Conservation (phyloP, 2,888 invertebrate species). For the Epistrophe eligans region DNA sequence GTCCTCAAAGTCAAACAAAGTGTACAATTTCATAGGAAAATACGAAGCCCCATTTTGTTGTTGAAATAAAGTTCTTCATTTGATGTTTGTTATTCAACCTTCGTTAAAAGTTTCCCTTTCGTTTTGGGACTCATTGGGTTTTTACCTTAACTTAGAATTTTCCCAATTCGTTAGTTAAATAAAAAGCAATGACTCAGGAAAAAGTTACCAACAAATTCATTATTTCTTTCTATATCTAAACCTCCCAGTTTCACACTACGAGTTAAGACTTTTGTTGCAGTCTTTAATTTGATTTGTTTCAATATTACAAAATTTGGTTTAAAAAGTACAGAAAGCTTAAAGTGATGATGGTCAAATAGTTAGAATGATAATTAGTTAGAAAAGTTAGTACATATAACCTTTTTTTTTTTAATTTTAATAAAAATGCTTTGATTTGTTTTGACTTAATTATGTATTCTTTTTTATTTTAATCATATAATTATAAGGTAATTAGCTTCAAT, state of each 20-base stretch:
- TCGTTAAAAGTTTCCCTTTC: background rate
- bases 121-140: conserved; percentile 1
- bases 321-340: too few species aligned
- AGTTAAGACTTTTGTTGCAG: background rate
- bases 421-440: too few species aligned
- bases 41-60: background rate
- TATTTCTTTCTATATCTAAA: background rate
- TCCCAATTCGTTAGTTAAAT: background rate
- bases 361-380: too few species aligned
- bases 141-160: background rate
- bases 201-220: background rate
- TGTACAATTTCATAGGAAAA: background rate
- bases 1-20: background rate
- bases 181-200: background rate
- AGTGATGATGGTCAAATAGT: too few species aligned
- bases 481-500: too few species aligned
- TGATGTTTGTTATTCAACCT: conserved; percentile 13
- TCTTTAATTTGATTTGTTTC: too few species aligned
- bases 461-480: too few species aligned
- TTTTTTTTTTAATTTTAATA: too few species aligned
- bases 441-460: too few species aligned
- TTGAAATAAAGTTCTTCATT: background rate
- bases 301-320: too few species aligned
- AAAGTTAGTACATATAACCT: too few species aligned
- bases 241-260: background rate